Conservation (phyloP, 2,797 vertebrate genomes). For the Sebastes taczanowskii region DNA sequence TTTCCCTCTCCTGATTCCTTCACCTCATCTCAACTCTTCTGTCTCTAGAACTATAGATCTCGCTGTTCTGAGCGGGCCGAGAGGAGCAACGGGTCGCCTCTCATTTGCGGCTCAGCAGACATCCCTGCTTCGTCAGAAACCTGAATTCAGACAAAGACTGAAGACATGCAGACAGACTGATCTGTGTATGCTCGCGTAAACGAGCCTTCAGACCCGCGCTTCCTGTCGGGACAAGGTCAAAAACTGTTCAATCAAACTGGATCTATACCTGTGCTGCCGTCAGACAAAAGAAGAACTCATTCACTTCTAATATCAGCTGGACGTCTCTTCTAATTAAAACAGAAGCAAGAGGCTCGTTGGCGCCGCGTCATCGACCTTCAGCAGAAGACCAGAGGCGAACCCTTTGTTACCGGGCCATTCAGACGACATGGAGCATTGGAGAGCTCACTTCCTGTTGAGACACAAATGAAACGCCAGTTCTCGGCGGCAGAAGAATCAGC, state of each 20-base stretch:
- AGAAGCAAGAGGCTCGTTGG: not conserved
- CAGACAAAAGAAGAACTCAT: not conserved
- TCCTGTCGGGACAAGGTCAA: no score
- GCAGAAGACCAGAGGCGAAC: not conserved
- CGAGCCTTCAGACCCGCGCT: no score
- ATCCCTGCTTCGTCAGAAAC: not conserved
- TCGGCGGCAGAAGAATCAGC: not conserved
- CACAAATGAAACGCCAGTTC: not conserved
- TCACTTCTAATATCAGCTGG: not conserved
- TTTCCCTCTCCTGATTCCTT: conserved; percentile 9
- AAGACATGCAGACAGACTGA: not conserved
- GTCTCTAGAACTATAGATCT: conserved; percentile 52
- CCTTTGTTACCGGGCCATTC: not conserved
- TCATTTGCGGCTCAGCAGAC: conserved; percentile 27
- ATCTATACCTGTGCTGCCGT: not conserved
- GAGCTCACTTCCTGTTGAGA: not conserved
- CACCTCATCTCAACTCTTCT: not conserved
- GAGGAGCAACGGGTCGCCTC: conserved; percentile 51
- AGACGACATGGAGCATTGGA: not conserved
- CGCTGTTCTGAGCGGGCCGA: not conserved
- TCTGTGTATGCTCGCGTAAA: no score
- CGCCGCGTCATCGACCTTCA: not conserved
- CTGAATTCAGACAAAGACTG: not conserved
- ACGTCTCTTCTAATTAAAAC: not conserved
- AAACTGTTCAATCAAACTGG: no score